Base-by-base conservation (phyloP, 2,113 vertebrate species). In the Ia io region DNA sequence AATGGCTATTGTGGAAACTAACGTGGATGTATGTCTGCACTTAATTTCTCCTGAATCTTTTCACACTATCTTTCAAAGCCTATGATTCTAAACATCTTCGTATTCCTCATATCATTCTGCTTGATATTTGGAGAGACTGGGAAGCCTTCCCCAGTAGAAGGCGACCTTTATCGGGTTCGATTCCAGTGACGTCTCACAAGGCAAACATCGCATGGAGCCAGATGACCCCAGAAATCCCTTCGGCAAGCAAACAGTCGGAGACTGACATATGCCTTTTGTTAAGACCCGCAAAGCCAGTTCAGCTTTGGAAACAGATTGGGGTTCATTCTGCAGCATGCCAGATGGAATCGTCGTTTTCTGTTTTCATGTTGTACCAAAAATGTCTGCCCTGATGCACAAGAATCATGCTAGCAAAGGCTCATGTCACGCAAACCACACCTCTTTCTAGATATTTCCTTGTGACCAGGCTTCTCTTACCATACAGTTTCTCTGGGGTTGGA, bases 191-290 rank as follows among this genome's bases (percentile, higher is more conserved):
- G 84, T 22, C 32, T 59, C 69, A 44, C 30, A 42, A 89, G 56
- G 37, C 79, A 93, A 84, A 95, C 92, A 32, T 63, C 61, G 65
- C 76, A 14, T 0, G 6, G 14, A 96, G 71, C 84, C 73, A 70
- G 61, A 63, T 9, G 42, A 94, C 40, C 73, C 59, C 23, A 67
- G 84, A 88, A 85, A 83, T 59, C 74, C 63, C 78, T 69, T 56
- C 6, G 0, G 73, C 84, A 53, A 49, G 20, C 32, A 69, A 42
- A 47, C 37, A 61, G 49, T 35, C 79, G 23, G 67, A 77, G 82
- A 74, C 59, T 53, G 78, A 73, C 61, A 56, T 67, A 22, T 77
- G 82, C 88, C 84, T 96, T 76, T 84, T 91, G 63, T 73, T 77
- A 95, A 82, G 47, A 18, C 23, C 70, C 67, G 7, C 73, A 91